These are phyloP conservation scores for Eupristina koningsbergeri DNA, from an alignment of 1,140 invertebrate species.

Conservation along the genomic window DNA sequence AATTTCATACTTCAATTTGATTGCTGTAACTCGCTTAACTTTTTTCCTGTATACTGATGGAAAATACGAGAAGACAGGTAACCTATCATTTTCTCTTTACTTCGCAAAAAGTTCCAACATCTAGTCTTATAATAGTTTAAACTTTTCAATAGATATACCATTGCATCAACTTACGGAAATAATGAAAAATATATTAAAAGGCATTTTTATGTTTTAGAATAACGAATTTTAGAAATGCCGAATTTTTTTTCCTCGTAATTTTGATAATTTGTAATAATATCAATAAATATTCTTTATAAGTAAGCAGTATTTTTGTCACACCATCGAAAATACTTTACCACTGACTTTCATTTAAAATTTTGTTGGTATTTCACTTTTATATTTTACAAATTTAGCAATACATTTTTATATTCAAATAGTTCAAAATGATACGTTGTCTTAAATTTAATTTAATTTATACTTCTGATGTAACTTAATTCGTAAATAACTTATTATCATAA, in stretches of 20 bases:
- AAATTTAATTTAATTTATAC: no score
- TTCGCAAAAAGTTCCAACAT: background rate
- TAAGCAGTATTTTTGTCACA: no score
- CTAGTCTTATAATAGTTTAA: background rate
- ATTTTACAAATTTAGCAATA: no score
- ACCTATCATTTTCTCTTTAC: background rate
- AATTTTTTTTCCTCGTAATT: background rate
- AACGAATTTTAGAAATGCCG: background rate
- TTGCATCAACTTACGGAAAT: background rate
- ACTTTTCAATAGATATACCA: background rate
- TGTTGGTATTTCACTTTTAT: no score
- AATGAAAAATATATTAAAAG: background rate
- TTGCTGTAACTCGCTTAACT: background rate
- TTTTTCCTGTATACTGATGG: background rate
- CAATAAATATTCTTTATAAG: background rate
- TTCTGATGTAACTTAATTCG: no score
- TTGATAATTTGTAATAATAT: background rate
- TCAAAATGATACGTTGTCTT: no score
- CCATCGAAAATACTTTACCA: no score
- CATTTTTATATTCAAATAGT: no score
- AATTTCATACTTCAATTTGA: background rate
- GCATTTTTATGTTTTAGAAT: background rate
- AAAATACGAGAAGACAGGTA: background rate
- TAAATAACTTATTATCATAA: no score
- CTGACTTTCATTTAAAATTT: no score